phyloP scores from a whole-genome alignment of 1,140 invertebrate species.

The Nephotettix cincticeps region DNA sequence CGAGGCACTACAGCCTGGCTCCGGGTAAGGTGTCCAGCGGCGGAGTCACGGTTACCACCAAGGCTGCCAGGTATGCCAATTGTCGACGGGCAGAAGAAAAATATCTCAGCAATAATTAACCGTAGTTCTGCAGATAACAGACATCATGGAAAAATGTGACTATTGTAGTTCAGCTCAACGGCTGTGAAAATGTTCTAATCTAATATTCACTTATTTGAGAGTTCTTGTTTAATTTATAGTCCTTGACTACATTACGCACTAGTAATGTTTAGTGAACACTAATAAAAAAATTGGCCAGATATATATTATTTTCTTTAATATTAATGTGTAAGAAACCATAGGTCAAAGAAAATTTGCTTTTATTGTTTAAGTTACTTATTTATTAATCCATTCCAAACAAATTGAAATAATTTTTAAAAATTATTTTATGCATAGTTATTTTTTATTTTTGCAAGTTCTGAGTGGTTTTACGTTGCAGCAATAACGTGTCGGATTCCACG shows the following conservation, averaged over 20 bases:
- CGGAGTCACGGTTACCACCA: slow-evolving; percentile 63
- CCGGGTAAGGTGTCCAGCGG: slow-evolving; percentile 53
- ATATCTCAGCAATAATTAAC: background rate
- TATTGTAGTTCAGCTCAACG: background rate
- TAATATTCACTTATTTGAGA: background rate
- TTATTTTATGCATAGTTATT: background rate
- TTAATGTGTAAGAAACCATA: too few relatives aligned
- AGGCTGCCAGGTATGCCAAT: slow-evolving; percentile 7
- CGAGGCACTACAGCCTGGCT: slow-evolving; percentile 34
- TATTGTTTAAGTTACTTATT: too few relatives aligned
- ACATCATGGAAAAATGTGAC: background rate
- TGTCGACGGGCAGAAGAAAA: background rate
- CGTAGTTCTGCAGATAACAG: background rate
- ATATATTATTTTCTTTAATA: too few relatives aligned
- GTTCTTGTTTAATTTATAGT: background rate
- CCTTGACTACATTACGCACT: background rate
- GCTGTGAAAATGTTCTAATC: background rate
- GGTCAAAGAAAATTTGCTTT: too few relatives aligned
- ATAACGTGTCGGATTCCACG: slow-evolving; percentile 10
- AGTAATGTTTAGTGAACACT: background rate
- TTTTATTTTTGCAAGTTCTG: background rate
- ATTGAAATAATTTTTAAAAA: background rate
- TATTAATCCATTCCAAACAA: too few relatives aligned
- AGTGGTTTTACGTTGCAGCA: slow-evolving; percentile 3
- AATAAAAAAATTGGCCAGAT: too few relatives aligned